Base-by-base conservation (phyloP, 1,140 invertebrate species). In the Cecropterus lyciades region DNA sequence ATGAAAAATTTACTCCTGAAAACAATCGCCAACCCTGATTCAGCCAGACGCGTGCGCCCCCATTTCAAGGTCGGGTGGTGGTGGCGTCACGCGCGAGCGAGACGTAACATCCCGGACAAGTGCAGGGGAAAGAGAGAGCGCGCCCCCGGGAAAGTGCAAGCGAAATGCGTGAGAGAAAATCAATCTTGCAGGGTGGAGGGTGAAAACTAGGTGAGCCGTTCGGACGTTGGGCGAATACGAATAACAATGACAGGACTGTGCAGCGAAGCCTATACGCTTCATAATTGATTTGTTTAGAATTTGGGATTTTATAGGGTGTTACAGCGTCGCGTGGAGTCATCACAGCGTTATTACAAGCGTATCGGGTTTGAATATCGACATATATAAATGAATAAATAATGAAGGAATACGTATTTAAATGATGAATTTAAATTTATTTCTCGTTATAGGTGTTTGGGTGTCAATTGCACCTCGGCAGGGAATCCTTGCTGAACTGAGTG, bases 151-250 rank as follows among this genome's bases (percentile, higher is more conserved):
- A 87, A 91, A 91, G 85, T 90, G 89, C 87, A 91, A 85, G 87
- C 70, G 80, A 85, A 88, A 85, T 85, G 84, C 77, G 84, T 59
- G 85, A 82, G 78, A 88, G 87, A 89, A 87, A 89, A 90, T 90
- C 87, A 87, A 90, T 90, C 84, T 87, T 90, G 88, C 87, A 91
- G 68, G 85, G 82, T 72, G 82, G 62, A 75, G 70, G 69, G 71
- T 80, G 82, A 79, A 85, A 89, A 89, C 88, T 89, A 89, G 88
- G 88, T 91, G 88, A 91, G 85, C 79, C 83, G 67, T 77, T 77
- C 24, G 73, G 72, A 75, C 71, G 67, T 70, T 65, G 27, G 30
- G 30, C 8, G 27, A 24, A 24, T 37, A 37, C 30, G 13, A 33
- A 30, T 53, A 27, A 46, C 20, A 46, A 45, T 73, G 66, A 62